These are phyloP conservation scores for Otocyon megalotis DNA, from an alignment of 2,113 vertebrate species.

Conservation along the genomic window DNA sequence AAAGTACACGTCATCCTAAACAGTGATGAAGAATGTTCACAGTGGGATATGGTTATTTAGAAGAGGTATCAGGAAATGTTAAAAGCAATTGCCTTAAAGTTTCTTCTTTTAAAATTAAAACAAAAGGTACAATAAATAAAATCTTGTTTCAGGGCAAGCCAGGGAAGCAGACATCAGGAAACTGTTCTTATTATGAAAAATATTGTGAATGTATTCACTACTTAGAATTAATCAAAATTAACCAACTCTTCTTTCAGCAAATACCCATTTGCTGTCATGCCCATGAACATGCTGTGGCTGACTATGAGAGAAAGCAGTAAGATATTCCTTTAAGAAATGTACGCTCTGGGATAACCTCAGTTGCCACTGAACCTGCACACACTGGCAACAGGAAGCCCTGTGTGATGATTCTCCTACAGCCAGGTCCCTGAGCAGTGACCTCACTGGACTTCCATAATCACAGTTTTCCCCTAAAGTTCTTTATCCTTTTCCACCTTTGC, in stretches of 20 bases:
- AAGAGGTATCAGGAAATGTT: background rate
- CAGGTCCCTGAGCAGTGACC: background rate
- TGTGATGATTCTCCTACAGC: background rate
- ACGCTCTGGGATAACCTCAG: background rate
- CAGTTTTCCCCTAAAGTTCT: background rate
- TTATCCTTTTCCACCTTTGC: conserved; percentile 37
- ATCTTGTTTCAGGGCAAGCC: background rate
- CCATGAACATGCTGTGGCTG: background rate
- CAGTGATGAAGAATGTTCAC: background rate
- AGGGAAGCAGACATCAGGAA: background rate
- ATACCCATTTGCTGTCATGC: background rate
- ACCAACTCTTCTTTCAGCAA: background rate
- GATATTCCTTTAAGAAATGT: background rate
- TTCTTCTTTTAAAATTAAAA: background rate
- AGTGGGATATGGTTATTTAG: background rate
- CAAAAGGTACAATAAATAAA: background rate
- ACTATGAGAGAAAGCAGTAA: background rate
- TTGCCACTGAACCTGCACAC: background rate
- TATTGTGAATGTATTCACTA: background rate
- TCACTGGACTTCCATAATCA: background rate
- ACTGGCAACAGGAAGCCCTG: background rate
- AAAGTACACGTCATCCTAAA: background rate
- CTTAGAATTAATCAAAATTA: background rate
- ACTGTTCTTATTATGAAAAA: background rate
- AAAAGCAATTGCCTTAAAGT: background rate